Percentiles rank a stretch among this genome's conserved stretches.
These are phyloP conservation scores for Lanius ludovicianus DNA, from an alignment of 2,113 vertebrate genomes.

Conservation along the genomic window DNA sequence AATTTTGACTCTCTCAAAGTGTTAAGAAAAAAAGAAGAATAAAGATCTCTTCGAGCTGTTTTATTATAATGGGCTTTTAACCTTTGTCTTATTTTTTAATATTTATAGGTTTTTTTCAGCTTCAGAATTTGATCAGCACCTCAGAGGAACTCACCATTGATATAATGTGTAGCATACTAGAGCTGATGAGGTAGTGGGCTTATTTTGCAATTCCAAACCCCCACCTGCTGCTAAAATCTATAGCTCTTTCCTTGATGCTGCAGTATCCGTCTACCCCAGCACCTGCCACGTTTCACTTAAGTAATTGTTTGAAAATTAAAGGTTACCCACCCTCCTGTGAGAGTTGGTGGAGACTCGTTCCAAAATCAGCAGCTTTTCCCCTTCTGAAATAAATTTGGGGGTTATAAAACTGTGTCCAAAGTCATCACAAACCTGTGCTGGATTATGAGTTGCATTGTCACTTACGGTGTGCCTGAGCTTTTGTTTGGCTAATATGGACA, in stretches of 20 bases:
- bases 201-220: neutral
- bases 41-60: neutral
- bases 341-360: neutral
- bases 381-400: slow-evolving; percentile 42
- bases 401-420: slow-evolving; percentile 51
- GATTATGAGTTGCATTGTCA: slow-evolving; percentile 45
- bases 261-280: neutral
- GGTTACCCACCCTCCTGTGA: neutral
- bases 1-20: neutral
- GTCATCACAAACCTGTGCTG: slow-evolving; percentile 47
- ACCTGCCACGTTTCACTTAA: slow-evolving; percentile 5
- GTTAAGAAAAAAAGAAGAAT: neutral
- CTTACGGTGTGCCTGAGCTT: slow-evolving; percentile 47
- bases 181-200: neutral
- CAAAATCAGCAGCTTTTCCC: slow-evolving; percentile 16
- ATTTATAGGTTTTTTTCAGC: slow-evolving; percentile 2
- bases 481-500: slow-evolving; percentile 67
- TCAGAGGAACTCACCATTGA: neutral
- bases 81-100: neutral
- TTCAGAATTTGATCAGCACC: neutral
- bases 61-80: neutral
- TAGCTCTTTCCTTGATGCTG: neutral
- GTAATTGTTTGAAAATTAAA: slow-evolving; percentile 46
- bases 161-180: neutral
- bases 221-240: slow-evolving; percentile 24